Conservation (phyloP, 2,888 invertebrate species). For the Barypeithes pellucidus region DNA sequence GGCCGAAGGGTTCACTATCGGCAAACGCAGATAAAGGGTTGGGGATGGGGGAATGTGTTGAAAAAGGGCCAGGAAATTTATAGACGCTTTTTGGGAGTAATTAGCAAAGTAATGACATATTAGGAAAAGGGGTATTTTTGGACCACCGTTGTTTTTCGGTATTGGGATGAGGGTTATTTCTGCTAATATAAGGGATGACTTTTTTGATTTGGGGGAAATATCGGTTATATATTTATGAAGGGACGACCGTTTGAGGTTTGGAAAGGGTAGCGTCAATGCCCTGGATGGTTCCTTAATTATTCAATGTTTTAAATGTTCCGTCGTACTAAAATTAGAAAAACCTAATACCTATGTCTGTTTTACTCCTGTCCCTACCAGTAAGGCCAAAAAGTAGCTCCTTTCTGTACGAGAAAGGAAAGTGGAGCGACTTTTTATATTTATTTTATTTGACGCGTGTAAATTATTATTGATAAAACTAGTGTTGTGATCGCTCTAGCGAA, state of each 20-base stretch:
- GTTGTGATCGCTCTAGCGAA: too few relatives aligned
- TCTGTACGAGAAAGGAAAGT: too few relatives aligned
- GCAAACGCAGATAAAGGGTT: constrained; percentile 52
- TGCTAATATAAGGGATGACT: constrained; percentile 38
- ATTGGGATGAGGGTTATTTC: constrained; percentile 19
- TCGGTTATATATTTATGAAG: constrained; percentile 45
- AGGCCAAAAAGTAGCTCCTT: too few relatives aligned
- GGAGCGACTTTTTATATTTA: too few relatives aligned
- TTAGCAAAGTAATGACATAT: constrained; percentile 67
- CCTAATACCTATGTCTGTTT: too few relatives aligned
- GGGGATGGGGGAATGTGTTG: constrained; percentile 55
- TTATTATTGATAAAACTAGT: too few relatives aligned
- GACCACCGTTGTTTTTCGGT: constrained; percentile 45
- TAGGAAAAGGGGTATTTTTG: constrained; percentile 60
- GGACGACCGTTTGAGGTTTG: constrained; percentile 43
- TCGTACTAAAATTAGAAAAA: background rate
- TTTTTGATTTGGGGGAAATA: constrained; percentile 40
- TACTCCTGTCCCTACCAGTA: too few relatives aligned
- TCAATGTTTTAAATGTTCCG: background rate
- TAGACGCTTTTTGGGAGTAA: constrained; percentile 66
- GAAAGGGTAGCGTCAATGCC: constrained; percentile 11
- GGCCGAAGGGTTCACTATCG: constrained; percentile 59
- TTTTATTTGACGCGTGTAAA: too few relatives aligned
- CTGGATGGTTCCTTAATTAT: constrained; percentile 6
- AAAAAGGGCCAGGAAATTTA: constrained; percentile 65